These are phyloP conservation scores for Cynoglossus semilaevis DNA, from an alignment of 2,113 vertebrate genomes.

Conservation along the genomic window DNA sequence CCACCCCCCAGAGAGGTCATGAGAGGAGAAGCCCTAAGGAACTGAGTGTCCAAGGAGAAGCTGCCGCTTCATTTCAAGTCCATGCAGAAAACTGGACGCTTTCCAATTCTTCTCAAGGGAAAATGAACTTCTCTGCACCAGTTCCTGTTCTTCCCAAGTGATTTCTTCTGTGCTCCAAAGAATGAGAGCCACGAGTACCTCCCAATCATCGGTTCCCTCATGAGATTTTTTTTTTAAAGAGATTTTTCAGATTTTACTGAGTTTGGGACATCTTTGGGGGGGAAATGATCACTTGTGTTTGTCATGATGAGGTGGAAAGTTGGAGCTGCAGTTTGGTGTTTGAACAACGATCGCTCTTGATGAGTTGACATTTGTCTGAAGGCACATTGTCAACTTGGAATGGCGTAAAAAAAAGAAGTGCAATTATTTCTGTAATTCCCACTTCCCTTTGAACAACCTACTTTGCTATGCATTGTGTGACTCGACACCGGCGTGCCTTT, in stretches of 20 bases:
- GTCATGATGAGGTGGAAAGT: slow-evolving; percentile 25
- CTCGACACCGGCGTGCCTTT: slow-evolving; percentile 15
- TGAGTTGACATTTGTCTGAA: slow-evolving; percentile 21
- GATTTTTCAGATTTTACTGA: slow-evolving; percentile 40
- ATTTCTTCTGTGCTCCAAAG: slow-evolving; percentile 28
- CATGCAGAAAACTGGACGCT: slow-evolving; percentile 40
- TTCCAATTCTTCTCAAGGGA: slow-evolving; percentile 22
- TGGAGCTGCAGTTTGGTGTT: slow-evolving; percentile 24
- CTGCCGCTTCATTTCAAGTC: slow-evolving; percentile 23
- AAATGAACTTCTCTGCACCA: slow-evolving; percentile 40
- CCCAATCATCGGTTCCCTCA: slow-evolving; percentile 49
- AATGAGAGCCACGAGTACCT: slow-evolving; percentile 34
- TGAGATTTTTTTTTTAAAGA: background rate
- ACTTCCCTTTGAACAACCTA: slow-evolving; percentile 34
- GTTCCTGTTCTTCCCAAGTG: slow-evolving; percentile 61
- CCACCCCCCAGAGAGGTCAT: slow-evolving; percentile 26
- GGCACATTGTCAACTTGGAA: slow-evolving; percentile 37
- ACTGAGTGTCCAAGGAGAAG: slow-evolving; percentile 37
- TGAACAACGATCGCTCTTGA: slow-evolving; percentile 34
- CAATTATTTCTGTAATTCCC: slow-evolving; percentile 41
- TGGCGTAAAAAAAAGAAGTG: slow-evolving; percentile 45
- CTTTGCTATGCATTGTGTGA: slow-evolving; percentile 45
- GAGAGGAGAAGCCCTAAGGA: slow-evolving; percentile 52
- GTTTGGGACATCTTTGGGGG: slow-evolving; percentile 35
- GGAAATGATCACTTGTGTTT: slow-evolving; percentile 41